Conservation (phyloP, 2,797 vertebrate species). For the Clarias laeviceps region DNA sequence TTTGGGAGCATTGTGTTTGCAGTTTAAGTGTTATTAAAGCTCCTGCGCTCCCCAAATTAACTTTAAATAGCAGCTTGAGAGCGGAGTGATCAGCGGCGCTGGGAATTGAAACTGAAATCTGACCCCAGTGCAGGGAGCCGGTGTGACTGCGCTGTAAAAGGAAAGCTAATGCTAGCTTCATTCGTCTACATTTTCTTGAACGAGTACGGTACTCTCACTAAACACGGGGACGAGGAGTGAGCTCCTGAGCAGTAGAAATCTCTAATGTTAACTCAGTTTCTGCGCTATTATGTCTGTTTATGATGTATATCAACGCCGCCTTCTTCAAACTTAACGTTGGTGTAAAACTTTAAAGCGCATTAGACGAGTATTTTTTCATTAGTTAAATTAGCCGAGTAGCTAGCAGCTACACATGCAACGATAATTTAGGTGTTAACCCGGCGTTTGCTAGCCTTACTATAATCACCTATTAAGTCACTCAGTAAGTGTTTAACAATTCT, state of each 20-base stretch:
- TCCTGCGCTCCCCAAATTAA: not conserved
- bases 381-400: not conserved
- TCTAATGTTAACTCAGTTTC: too few relatives aligned
- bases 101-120: slow-evolving; percentile 60
- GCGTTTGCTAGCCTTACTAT: not conserved
- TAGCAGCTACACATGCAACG: not conserved
- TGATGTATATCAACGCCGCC: not conserved
- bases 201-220: not conserved
- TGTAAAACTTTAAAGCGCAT: not conserved
- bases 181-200: slow-evolving; percentile 22
- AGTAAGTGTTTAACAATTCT: not conserved
- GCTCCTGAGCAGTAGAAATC: not conserved
- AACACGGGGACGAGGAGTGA: not conserved
- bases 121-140: slow-evolving; percentile 29
- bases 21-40: not conserved
- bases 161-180: not conserved
- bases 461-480: not conserved
- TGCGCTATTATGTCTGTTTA: not conserved
- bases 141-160: not conserved
- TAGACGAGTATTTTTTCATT: not conserved
- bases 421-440: not conserved
- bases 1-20: not conserved
- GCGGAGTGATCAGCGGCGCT: not conserved
- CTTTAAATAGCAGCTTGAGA: slow-evolving; percentile 29
- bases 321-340: not conserved